These are phyloP conservation scores for Drosophila simulans DNA, from an alignment of 1,140 invertebrate genomes.

Conservation along the genomic window DNA sequence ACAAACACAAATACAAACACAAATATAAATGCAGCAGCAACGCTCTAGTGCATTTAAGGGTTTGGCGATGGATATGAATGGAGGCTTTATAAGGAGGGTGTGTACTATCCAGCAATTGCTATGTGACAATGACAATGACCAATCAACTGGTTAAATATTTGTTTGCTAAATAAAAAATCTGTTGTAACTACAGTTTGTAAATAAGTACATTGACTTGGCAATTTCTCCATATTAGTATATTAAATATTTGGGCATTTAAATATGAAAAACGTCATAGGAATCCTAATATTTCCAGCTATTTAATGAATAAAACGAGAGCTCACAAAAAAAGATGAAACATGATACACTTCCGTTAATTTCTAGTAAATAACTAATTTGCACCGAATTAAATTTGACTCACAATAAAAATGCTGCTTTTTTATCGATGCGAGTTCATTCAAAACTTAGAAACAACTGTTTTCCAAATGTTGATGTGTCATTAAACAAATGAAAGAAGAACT, in stretches of 20 bases:
- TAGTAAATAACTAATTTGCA: too few relatives aligned
- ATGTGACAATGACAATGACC: neutral
- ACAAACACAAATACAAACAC: conserved; percentile 1
- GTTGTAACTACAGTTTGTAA: neutral
- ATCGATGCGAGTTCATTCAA: neutral
- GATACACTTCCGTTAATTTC: too few relatives aligned
- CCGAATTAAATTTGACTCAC: neutral
- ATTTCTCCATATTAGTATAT: neutral
- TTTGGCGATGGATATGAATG: neutral
- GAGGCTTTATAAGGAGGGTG: conserved; percentile 18
- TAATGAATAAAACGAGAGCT: too few relatives aligned
- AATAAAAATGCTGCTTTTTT: neutral
- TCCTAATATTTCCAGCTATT: too few relatives aligned
- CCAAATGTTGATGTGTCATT: neutral
- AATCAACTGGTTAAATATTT: conserved; percentile 6
- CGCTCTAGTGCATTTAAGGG: conserved; percentile 19
- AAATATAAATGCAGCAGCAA: conserved; percentile 7
- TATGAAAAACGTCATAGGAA: too few relatives aligned
- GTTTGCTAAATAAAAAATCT: neutral
- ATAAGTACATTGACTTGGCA: neutral
- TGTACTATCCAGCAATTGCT: conserved; percentile 14
- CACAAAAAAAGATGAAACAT: too few relatives aligned
- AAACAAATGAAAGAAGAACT: neutral
- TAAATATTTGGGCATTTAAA: too few relatives aligned
- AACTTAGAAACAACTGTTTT: neutral